These are phyloP conservation scores for Sialis fuliginosa DNA, from an alignment of 2,888 invertebrate genomes.

Conservation along the genomic window DNA sequence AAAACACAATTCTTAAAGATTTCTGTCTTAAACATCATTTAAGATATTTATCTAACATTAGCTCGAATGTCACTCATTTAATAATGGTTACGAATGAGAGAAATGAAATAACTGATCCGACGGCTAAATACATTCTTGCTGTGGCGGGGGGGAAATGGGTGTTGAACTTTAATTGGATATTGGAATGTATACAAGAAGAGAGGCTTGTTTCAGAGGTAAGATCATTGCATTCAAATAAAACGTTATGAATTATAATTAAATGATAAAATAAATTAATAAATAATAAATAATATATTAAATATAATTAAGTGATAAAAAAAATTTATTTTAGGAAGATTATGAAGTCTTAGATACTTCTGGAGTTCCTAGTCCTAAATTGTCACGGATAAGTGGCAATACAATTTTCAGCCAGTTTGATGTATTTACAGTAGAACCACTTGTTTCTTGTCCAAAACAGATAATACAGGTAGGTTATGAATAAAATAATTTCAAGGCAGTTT, in stretches of 20 bases:
- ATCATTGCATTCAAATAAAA: not conserved
- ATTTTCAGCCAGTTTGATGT: not conserved
- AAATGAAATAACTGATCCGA: not conserved
- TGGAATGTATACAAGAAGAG: not conserved
- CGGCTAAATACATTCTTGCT: not conserved
- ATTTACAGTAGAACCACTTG: not conserved
- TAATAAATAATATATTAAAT: too few species aligned
- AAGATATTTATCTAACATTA: not conserved
- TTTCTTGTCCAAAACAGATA: not conserved
- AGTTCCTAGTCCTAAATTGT: not conserved
- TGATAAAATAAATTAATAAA: too few species aligned
- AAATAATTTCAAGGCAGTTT: too few species aligned
- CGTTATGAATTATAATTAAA: too few species aligned
- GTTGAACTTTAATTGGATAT: not conserved
- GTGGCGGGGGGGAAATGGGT: slow-evolving; percentile 1
- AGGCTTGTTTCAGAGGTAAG: not conserved
- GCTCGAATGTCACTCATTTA: not conserved
- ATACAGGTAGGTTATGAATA: not conserved
- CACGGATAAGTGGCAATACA: not conserved
- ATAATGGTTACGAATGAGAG: not conserved
- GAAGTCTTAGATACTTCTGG: not conserved
- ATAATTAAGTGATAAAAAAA: not conserved
- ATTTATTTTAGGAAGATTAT: not conserved
- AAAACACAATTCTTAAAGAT: not conserved
- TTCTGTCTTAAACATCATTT: not conserved